Base-by-base conservation (phyloP, 2,888 invertebrate species). In the Toxonevra muliebris region DNA sequence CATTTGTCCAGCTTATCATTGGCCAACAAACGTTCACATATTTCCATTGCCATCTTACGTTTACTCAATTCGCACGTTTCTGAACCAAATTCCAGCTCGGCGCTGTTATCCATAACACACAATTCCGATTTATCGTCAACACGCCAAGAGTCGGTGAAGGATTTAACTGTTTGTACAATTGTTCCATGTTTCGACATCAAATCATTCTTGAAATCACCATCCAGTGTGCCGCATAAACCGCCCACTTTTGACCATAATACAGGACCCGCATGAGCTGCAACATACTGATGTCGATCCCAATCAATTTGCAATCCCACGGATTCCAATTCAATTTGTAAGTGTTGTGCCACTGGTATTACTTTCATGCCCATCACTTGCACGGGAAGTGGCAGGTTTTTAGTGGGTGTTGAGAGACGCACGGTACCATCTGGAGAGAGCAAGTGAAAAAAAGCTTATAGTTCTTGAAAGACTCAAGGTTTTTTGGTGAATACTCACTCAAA, bases 171-270 rank as follows among this genome's bases (percentile, higher is more conserved):
- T 68, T 81, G 79, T 54, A 87, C 87, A 3, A 85, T 76, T 1
- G 81, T 84, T 0, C 90, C 91, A 43, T 90, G 90, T 75, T 88
- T 88, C 0, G 88, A 89, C 43, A 85, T 81, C 72, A 93, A 87
- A 81, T 96, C 95, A 77, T 94, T 92, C 9, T 84, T 85, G 7
- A 86, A 84, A 76, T 90, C 87, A 0, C 92, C 92, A 81, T 96
- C 92, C 74, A 93, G 85, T 0, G 87, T 87, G 0, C 96, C 96
- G 79, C 96, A 96, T 0, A 96, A 86, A 65, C 96, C 96, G 70
- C 90, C 90, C 0, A 94, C 92, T 76, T 90, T 89, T 77, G 93
- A 92, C 92, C 93, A 94, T 45, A 93, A 82, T 2, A 87, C 87
- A 30, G 91, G 89, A 1, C 89, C 87, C 0, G 90, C 91, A 79